Percentiles rank a stretch among this genome's conserved stretches.
Conservation (phyloP, 1,140 invertebrate species). For the Brachionus calyciflorus region DNA sequence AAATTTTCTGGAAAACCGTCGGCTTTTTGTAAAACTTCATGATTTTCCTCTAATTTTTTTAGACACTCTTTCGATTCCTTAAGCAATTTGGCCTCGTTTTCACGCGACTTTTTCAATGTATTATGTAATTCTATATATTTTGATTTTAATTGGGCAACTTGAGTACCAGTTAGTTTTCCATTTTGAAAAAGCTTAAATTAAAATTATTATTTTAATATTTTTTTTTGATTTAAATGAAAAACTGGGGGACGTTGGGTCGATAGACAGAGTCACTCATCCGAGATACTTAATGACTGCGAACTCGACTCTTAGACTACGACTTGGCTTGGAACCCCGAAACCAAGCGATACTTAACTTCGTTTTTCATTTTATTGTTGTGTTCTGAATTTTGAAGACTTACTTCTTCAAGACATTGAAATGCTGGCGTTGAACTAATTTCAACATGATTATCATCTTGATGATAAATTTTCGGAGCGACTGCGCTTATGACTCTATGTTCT, state of each 20-base stretch:
- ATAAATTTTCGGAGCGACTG: slow-evolving; percentile 10
- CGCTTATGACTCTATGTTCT: neutral
- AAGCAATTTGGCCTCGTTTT: slow-evolving; percentile 54
- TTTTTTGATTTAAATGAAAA: too few relatives aligned
- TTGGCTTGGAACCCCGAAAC: too few relatives aligned
- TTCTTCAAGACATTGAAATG: slow-evolving; percentile 47
- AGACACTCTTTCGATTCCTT: slow-evolving; percentile 54
- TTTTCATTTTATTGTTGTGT: neutral
- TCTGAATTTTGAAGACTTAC: neutral
- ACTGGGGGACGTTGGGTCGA: too few relatives aligned
- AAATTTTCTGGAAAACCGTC: slow-evolving; percentile 59
- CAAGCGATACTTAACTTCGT: too few relatives aligned
- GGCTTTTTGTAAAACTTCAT: slow-evolving; percentile 55
- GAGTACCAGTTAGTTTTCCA: slow-evolving; percentile 59
- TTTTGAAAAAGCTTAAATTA: slow-evolving; percentile 56
- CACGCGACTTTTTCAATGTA: slow-evolving; percentile 56
- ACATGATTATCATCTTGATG: slow-evolving; percentile 39
- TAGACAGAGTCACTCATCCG: too few relatives aligned
- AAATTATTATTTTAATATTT: too few relatives aligned
- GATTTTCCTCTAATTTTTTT: slow-evolving; percentile 53
- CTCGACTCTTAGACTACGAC: too few relatives aligned
- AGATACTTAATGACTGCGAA: too few relatives aligned
- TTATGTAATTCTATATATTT: slow-evolving; percentile 60
- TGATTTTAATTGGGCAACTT: slow-evolving; percentile 57
- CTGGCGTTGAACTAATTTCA: slow-evolving; percentile 45